Conservation (phyloP, 2,113 vertebrate genomes). For the Eolophus roseicapilla region DNA sequence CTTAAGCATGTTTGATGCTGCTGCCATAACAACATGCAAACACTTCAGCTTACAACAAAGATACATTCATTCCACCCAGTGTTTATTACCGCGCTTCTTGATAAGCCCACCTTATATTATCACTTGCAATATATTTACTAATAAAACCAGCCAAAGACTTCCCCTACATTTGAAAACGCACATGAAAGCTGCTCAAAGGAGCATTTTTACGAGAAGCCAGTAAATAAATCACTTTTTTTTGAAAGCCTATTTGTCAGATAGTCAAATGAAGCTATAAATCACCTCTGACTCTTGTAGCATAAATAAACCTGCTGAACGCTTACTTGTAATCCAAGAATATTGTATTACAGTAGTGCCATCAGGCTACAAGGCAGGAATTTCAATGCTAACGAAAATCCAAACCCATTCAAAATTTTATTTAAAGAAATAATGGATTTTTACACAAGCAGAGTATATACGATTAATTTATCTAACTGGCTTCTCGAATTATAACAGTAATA, state of each 20-base stretch:
- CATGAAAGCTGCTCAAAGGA: neutral
- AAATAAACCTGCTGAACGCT: slow-evolving; percentile 46
- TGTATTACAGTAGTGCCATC: slow-evolving; percentile 16
- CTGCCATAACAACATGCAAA: slow-evolving; percentile 38
- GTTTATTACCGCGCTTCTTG: neutral
- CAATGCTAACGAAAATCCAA: neutral
- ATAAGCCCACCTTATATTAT: neutral
- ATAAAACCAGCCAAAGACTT: neutral
- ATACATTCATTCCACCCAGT: neutral
- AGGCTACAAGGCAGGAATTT: neutral
- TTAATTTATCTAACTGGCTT: fast-evolving
- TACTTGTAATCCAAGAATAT: slow-evolving; percentile 31
- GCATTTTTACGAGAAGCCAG: neutral
- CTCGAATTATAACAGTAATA: neutral
- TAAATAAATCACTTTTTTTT: neutral
- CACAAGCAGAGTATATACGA: neutral
- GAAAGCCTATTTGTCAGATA: neutral
- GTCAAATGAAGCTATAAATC: neutral
- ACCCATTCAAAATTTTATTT: neutral
- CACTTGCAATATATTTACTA: neutral
- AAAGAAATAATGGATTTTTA: neutral
- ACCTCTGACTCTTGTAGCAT: neutral
- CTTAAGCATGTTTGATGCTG: neutral
- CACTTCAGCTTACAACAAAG: slow-evolving; percentile 5
- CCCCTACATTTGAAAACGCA: neutral